Percentiles rank a stretch among this genome's conserved stretches.
These are phyloP conservation scores for Pitangus sulphuratus DNA, from an alignment of 2,797 vertebrate species.

Conservation along the genomic window DNA sequence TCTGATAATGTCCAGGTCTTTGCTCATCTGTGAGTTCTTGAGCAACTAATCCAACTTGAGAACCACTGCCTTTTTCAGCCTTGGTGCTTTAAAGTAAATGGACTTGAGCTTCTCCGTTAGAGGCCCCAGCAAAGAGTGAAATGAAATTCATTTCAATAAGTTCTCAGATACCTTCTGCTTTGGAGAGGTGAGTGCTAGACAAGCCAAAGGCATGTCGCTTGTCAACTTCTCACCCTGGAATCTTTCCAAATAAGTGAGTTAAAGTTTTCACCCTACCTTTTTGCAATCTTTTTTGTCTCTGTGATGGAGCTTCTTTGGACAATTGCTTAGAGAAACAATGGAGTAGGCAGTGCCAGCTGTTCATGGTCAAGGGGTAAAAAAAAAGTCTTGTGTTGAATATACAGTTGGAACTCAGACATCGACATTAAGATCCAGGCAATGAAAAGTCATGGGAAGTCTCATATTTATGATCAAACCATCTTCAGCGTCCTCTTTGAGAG, in stretches of 20 bases:
- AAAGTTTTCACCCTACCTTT: not conserved
- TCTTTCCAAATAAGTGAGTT: not conserved
- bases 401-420: not conserved
- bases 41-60: not conserved
- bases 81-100: not conserved
- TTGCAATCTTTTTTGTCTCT: not conserved
- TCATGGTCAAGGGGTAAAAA: not conserved
- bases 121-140: not conserved
- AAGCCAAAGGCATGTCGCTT: not conserved
- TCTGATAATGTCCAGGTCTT: not conserved
- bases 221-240: not conserved
- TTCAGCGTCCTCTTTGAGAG: not conserved
- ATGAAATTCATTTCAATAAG: not conserved
- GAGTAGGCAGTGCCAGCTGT: not conserved
- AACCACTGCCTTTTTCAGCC: not conserved
- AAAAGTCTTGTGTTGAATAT: not conserved
- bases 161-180: not conserved
- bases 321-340: not conserved
- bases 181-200: not conserved
- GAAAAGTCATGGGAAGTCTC: not conserved
- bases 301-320: not conserved
- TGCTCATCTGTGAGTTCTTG: not conserved
- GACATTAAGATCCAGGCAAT: not conserved
- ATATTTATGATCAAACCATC: not conserved
- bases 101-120: accelerated